Base-by-base conservation (phyloP, 2,113 vertebrate species). In the Cynoglossus semilaevis region DNA sequence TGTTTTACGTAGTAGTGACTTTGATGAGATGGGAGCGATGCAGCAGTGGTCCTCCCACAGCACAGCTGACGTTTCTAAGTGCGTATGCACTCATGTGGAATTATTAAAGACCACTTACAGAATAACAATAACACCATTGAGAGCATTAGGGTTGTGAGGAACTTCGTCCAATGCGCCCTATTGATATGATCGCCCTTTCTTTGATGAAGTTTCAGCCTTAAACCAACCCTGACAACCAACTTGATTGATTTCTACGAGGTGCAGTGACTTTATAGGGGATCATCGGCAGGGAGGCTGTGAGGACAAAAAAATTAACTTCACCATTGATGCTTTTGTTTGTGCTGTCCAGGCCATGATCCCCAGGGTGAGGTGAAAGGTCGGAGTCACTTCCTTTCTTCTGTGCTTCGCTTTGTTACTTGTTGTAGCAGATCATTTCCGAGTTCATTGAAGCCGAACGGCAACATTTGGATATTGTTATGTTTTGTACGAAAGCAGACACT, bases 51-150 rank as follows among this genome's bases (percentile, higher is more conserved):
- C n/a, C n/a, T n/a, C n/a, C n/a, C n/a, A n/a, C n/a, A 43, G 70
- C 72, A 71, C 80, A 85, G 72, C 74, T 85, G 82, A 66, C 82
- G 61, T 70, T 72, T 63, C 61, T 76, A 75, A 59, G 0, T 17
- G 3, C 48, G 54, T 43, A 16, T 58, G 37, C 47, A 48, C 51
- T 52, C 40, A 54, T 57, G 56, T 69, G 58, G 9, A 81, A 80
- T 66, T 67, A 70, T 66, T 51, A 58, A 63, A 4, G 48, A 52
- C 18, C 16, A 62, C 51, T 64, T 44, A 17, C 58, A 43, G 63
- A 0, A 52, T 29, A 70, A 66, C 52, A 76, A 60, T 51, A 68
- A 48, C 19, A 38, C 11, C 35, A 65, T 51, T 18, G 65, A 78
- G 54, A 76, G 37, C 37, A 15, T 51, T 59, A 55, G 9, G n/a